Evolutionary conservation across 2,888 invertebrate genomes (phyloP), one percentile per base, ranked within the genome.

Genomic region (Ellobium chinense): DNA sequence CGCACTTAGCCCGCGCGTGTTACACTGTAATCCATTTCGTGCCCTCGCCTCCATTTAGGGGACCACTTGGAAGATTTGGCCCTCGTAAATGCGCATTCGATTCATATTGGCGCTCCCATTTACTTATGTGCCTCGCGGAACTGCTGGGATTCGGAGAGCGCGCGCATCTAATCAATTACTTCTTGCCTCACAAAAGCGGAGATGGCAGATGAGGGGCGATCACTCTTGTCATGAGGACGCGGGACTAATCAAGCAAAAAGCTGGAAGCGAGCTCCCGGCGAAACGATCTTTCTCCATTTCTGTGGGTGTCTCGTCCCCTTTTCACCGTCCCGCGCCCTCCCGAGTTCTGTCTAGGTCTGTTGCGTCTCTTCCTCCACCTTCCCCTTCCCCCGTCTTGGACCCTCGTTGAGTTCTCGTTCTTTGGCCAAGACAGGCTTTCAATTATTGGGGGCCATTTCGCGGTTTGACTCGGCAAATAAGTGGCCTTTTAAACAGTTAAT

Each of bases 231-330:
- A 76, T 65, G 54, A 60, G 75, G 36, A 65, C 60, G 77, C 66
- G 63, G 81, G 80, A 80, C 83, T 83, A 85, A 85, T 85, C 85
- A 85, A 82, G 69, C 80, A 82, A 82, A 82, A 80, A 82, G 82
- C 82, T 76, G 80, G 72, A 69, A 75, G 77, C 73, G 54, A 62
- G 36, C 60, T 37, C 74, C 62, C 77, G 66, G 72, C 78, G 80
- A 72, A 72, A 81, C 69, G 83, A 74, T 74, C 72, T 66, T 81
- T 80, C 83, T 82, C 85, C 82, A 85, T 85, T 85, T 85, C 83
- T 83, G 78, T 81, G 81, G 73, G 76, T 70, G 82, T 82, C 80
- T 83, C 81, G 81, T 81, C 83, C 79, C 79, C 82, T 84, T 83
- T 84, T 39, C 56, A 46, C 56, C 9, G 7, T 18, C 46, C 46